These are phyloP conservation scores for Protaetia brevitarsis DNA, from an alignment of 1,140 invertebrate genomes.

Conservation along the genomic window DNA sequence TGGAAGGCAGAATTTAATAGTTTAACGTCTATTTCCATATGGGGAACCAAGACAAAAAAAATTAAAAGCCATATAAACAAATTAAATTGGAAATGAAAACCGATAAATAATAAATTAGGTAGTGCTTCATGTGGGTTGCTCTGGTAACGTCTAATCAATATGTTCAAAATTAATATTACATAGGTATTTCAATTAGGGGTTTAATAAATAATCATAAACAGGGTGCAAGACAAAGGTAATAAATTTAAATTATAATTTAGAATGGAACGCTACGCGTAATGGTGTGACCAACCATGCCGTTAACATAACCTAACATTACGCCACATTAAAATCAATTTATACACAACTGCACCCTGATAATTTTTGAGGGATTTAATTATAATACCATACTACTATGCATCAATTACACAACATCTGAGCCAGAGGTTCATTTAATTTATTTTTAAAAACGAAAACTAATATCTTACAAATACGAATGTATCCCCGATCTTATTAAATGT, in stretches of 20 bases:
- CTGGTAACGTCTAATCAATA: slow-evolving; percentile 3
- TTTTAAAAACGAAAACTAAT: background rate
- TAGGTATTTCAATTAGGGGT: background rate
- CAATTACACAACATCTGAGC: background rate
- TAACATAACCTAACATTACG: background rate
- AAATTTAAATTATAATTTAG: background rate
- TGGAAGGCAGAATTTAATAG: too few species aligned
- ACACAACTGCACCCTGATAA: background rate
- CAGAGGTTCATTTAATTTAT: background rate
- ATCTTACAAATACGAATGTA: background rate
- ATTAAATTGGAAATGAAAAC: background rate
- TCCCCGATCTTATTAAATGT: background rate
- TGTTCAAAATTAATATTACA: background rate
- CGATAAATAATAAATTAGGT: slow-evolving; percentile 4
- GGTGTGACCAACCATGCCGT: background rate
- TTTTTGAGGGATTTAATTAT: background rate
- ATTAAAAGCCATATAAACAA: background rate
- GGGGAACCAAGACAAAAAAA: background rate
- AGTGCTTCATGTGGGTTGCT: background rate
- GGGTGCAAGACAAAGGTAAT: background rate
- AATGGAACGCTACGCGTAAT: background rate
- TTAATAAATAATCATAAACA: background rate
- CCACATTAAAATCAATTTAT: background rate
- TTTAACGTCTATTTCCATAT: too few species aligned
- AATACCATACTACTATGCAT: background rate